Base-by-base conservation (phyloP, 2,888 invertebrate genomes). In the Machimus atricapillus region DNA sequence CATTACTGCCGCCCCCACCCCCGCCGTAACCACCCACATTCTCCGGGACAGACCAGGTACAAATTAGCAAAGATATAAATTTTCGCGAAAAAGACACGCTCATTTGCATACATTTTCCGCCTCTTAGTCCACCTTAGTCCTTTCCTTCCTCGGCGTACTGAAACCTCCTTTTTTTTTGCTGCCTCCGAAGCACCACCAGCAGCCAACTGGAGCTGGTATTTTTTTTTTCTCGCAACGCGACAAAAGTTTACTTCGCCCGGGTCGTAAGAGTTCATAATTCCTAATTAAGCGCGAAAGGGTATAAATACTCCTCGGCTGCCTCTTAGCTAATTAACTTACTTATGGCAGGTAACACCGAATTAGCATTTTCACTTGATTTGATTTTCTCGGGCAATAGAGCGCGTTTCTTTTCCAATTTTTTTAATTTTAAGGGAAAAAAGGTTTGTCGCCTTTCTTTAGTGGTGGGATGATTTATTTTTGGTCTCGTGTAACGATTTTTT, bases 341-440 rank as follows among this genome's bases (percentile, higher is more conserved):
- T 87, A 85, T 87, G 87, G 87, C 87, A 87, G 87, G 85, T 85
- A 79, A 87, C 87, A 87, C 56, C 66, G 87, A 87, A 87, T 87
- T 87, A 85, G 87, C 87, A 87, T 87, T 87, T 85, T 79, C 87
- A 73, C 78, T 87, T 87, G 78, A 85, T 87, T 87, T 87, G 87
- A 52, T 86, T 78, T 40, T 58, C 31, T 34, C 52, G 52, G 31
- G 79, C 58, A 78, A 73, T 85, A 85, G 66, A 66, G 37, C 76
- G 37, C n/a, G 34, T n/a, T 76, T 31, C 34, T 37, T 76, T 16
- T 31, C 1, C n/a, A 1, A n/a, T 34, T 74, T 76, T 31, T 76
- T 37, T 76, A n/a, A 27, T 37, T 76, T 76, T 34, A 37, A 76
- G 31, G n/a, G n/a, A 40, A 76, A n/a, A 37, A 76, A 2, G 76